Evolutionary conservation across 2,797 vertebrate genomes (phyloP).

Genomic region (Bucorvus abyssinicus): DNA sequence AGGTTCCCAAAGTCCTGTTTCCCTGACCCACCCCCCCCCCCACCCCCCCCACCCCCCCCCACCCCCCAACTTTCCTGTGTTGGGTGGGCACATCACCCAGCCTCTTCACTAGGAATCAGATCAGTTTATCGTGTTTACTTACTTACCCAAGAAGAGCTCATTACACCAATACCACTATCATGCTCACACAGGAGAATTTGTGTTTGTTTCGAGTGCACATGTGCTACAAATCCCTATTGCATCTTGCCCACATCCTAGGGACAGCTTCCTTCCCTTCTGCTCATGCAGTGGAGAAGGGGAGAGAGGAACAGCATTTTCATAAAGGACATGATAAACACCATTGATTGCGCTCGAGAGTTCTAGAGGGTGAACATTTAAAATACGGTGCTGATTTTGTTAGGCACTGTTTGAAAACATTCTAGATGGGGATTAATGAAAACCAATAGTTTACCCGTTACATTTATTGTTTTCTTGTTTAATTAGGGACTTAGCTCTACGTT

Average conservation of each 20-base stretch:
- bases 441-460: background rate
- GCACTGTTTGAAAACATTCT: background rate
- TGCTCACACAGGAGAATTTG: background rate
- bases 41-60: too few relatives aligned
- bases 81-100: background rate
- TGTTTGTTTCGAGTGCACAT: background rate
- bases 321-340: background rate
- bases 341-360: background rate
- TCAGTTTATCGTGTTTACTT: background rate
- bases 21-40: too few relatives aligned
- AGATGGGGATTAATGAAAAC: constrained; percentile 9
- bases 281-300: background rate
- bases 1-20: background rate
- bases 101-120: background rate
- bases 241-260: background rate
- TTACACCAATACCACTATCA: background rate
- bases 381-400: background rate
- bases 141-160: background rate
- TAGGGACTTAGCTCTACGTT: background rate
- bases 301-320: background rate
- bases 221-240: background rate
- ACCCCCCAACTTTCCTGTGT: background rate
- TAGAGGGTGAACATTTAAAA: background rate
- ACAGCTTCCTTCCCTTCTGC: background rate
- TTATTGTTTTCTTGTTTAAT: constrained; percentile 47